These are phyloP conservation scores for Nomada lathburiana DNA, from an alignment of 2,888 invertebrate species.

Conservation along the genomic window DNA sequence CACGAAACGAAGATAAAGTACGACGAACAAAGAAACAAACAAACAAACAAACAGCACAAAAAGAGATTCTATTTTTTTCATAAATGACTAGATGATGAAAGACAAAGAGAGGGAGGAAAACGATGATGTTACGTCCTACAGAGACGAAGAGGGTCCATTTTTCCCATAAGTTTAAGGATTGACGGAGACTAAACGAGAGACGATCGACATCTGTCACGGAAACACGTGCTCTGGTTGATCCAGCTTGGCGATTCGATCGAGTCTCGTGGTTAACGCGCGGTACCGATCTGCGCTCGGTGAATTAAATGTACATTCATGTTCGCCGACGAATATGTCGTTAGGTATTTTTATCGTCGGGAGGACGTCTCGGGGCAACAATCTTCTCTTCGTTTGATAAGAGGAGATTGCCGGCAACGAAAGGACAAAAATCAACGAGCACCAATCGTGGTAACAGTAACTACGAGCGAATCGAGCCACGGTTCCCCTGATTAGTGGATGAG, in stretches of 20 bases:
- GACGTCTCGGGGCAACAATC: constrained; percentile 26
- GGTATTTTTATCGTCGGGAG: constrained; percentile 36
- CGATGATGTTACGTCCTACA: constrained; percentile 50
- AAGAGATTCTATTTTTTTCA: constrained; percentile 63
- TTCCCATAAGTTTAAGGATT: constrained; percentile 64
- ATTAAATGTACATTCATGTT: constrained; percentile 20
- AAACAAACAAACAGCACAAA: constrained; percentile 3
- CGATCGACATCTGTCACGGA: constrained; percentile 68
- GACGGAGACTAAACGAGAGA: constrained; percentile 64
- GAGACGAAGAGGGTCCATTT: constrained; percentile 74
- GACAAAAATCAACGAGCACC: neutral
- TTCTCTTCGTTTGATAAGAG: neutral
- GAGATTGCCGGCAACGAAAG: neutral
- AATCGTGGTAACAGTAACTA: neutral
- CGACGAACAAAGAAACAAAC: constrained; percentile 15
- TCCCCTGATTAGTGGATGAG: too few relatives aligned
- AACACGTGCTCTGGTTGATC: constrained; percentile 78
- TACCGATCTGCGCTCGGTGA: constrained; percentile 34
- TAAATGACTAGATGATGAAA: constrained; percentile 27
- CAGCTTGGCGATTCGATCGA: constrained; percentile 79
- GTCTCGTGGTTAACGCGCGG: constrained; percentile 66
- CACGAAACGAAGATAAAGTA: constrained; percentile 38
- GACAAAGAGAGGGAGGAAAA: constrained; percentile 1
- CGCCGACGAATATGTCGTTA: constrained; percentile 22
- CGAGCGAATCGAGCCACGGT: neutral